Conservation (phyloP, 2,888 invertebrate genomes). For the Sphinx pinastri region DNA sequence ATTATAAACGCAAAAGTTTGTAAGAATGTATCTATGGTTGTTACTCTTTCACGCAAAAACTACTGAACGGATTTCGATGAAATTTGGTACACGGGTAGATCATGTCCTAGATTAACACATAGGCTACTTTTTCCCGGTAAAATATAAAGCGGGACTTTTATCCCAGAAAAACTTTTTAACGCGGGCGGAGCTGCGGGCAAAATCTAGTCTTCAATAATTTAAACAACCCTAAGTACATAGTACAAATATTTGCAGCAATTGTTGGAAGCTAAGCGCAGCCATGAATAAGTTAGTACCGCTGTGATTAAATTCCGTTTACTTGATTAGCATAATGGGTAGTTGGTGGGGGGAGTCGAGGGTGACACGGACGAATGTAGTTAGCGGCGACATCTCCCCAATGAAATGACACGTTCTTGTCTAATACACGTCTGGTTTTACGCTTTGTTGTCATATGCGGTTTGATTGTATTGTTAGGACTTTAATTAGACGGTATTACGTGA, state of each 20-base stretch:
- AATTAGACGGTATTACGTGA: not conserved
- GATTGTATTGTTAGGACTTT: not conserved
- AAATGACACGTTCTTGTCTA: not conserved
- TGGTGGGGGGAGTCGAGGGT: not conserved
- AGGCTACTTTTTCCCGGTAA: no score
- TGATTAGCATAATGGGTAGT: conserved; percentile 15
- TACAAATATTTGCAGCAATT: not conserved
- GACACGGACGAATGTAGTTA: conserved; percentile 7
- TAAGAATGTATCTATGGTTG: no score
- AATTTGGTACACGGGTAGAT: no score
- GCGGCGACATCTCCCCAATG: not conserved
- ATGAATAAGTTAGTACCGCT: conserved; percentile 10
- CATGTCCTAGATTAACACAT: no score
- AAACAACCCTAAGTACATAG: not conserved
- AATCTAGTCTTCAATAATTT: no score
- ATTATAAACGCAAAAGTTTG: no score
- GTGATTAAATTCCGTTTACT: conserved; percentile 21
- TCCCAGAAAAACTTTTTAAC: no score
- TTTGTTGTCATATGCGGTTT: not conserved
- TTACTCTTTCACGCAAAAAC: no score
- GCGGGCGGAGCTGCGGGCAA: no score
- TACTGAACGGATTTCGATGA: no score
- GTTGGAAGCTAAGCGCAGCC: not conserved
- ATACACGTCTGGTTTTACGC: not conserved
- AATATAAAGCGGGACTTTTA: no score